phyloP scores from a whole-genome alignment of 2,888 invertebrate species.

The Neoitamus cyanurus region DNA sequence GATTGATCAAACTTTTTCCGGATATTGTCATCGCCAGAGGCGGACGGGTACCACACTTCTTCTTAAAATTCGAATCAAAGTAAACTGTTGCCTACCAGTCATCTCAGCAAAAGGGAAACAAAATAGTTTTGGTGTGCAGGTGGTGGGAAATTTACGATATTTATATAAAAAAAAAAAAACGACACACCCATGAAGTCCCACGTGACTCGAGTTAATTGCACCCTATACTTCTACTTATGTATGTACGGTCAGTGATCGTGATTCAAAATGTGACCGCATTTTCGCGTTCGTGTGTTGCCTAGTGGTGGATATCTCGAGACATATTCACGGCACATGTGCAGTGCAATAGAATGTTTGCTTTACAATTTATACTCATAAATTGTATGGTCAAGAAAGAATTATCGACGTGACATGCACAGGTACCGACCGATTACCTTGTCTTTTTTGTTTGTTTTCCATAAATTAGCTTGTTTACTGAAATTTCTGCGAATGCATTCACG shows the following conservation, averaged over 20 bases:
- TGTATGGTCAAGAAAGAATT: too few species aligned
- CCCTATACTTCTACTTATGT: background rate
- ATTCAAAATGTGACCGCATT: slow-evolving; percentile 21
- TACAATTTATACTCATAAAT: background rate
- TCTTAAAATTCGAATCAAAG: background rate
- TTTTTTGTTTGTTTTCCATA: background rate
- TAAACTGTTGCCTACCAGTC: too few species aligned
- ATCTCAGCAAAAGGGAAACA: too few species aligned
- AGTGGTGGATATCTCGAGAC: background rate
- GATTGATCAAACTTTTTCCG: slow-evolving; percentile 6
- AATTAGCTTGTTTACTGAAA: background rate
- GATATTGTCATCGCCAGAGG: background rate
- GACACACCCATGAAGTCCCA: slow-evolving; percentile 13
- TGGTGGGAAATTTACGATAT: too few species aligned
- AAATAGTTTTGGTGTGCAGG: too few species aligned
- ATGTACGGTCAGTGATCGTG: slow-evolving; percentile 23
- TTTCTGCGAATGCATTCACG: background rate
- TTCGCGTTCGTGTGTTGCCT: background rate
- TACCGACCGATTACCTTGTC: too few species aligned
- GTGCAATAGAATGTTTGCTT: background rate
- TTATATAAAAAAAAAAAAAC: background rate
- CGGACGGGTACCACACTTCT: background rate
- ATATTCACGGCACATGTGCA: background rate
- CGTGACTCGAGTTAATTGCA: slow-evolving; percentile 34
- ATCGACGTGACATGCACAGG: too few species aligned